Conservation (phyloP, 2,113 vertebrate genomes). For the Onychostoma macrolepis region DNA sequence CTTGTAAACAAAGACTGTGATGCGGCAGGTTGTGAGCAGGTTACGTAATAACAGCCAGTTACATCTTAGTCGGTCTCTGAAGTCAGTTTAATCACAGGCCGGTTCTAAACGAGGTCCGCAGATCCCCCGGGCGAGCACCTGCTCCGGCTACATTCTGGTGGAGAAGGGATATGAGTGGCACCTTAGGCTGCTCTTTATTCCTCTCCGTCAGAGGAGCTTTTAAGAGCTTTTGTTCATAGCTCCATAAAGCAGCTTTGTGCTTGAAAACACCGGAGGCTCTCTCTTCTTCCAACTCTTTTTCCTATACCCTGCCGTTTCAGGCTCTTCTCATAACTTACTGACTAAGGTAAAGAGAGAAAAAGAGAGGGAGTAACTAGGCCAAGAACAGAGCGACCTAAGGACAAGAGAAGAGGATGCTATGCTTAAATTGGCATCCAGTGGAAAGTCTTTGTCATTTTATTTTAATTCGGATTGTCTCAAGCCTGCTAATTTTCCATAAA, state of each 20-base stretch:
- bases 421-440: constrained; percentile 38
- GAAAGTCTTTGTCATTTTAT: constrained; percentile 27
- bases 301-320: background rate
- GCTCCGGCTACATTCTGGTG: background rate
- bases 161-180: constrained; percentile 39
- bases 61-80: background rate
- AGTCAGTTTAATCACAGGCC: constrained; percentile 12
- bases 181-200: constrained; percentile 47
- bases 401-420: background rate
- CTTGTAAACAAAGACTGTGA: constrained; percentile 9
- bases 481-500: constrained; percentile 36
- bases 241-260: constrained; percentile 34
- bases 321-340: constrained; percentile 24
- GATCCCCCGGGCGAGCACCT: constrained; percentile 20
- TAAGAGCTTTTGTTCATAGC: constrained; percentile 44
- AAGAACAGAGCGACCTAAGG: constrained; percentile 34
- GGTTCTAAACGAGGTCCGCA: constrained; percentile 13
- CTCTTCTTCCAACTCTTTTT: constrained; percentile 12
- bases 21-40: background rate
- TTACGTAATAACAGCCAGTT: constrained; percentile 14
- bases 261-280: constrained; percentile 35
- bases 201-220: constrained; percentile 48
- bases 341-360: background rate
- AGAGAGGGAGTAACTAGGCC: constrained; percentile 36
- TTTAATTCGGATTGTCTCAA: background rate